Conservation (phyloP, 2,888 invertebrate genomes). For the Apamea epomidion region DNA sequence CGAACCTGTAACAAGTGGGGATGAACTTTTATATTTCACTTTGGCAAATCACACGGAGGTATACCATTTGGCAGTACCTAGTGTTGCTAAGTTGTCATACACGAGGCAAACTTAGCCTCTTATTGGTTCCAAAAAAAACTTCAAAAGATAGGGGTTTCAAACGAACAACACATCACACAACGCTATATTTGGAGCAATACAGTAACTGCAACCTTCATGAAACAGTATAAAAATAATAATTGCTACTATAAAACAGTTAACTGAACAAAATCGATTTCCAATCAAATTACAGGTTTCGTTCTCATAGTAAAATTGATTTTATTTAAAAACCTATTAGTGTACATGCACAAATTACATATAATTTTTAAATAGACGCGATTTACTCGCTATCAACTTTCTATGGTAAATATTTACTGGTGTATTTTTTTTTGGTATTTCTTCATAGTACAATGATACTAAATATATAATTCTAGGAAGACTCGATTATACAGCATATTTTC, state of each 20-base stretch:
- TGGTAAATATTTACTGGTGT: constrained; percentile 42
- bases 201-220: neutral
- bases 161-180: neutral
- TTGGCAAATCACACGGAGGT: neutral
- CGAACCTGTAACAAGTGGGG: neutral
- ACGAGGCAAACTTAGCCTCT: neutral
- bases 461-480: constrained; percentile 30
- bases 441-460: neutral
- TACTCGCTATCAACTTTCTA: constrained; percentile 17
- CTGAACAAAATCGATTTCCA: constrained; percentile 1
- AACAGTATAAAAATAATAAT: neutral
- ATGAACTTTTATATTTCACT: neutral
- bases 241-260: neutral
- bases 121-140: neutral
- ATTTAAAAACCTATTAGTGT: constrained; percentile 57
- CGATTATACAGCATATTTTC: neutral
- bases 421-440: constrained; percentile 23
- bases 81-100: neutral
- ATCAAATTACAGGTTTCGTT: constrained; percentile 29
- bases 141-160: neutral
- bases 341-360: constrained; percentile 53
- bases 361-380: constrained; percentile 35
- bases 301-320: constrained; percentile 56
- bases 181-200: neutral
- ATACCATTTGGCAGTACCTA: neutral